These are phyloP conservation scores for Auanema freiburgensis DNA, from an alignment of 2,888 invertebrate species.

Conservation along the genomic window DNA sequence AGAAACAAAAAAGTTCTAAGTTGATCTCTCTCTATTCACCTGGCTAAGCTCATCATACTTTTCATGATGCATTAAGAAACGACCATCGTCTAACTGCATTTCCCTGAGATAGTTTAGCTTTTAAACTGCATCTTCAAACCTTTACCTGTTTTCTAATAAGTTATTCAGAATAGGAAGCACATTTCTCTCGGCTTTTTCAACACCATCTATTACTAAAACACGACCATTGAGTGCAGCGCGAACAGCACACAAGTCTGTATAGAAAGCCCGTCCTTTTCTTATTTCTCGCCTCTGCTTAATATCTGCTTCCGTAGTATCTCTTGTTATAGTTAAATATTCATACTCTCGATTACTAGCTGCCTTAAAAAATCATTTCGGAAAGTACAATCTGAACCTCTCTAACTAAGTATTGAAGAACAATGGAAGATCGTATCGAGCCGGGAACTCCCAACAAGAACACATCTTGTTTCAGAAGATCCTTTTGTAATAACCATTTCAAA, in stretches of 20 bases:
- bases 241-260: slow-evolving; percentile 94
- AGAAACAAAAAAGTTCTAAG: background rate
- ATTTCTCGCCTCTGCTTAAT: slow-evolving; percentile 93
- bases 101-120: too few species aligned
- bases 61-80: slow-evolving; percentile 84
- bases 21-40: slow-evolving; percentile 68
- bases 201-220: slow-evolving; percentile 86
- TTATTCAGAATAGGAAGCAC: slow-evolving; percentile 94
- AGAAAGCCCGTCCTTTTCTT: slow-evolving; percentile 81
- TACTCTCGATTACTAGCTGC: slow-evolving; percentile 85
- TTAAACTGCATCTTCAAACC: slow-evolving; percentile 71
- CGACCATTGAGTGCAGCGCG: slow-evolving; percentile 86
- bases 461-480: slow-evolving; percentile 88
- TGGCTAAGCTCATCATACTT: slow-evolving; percentile 86
- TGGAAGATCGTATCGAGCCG: slow-evolving; percentile 78
- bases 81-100: slow-evolving; percentile 96
- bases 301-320: slow-evolving; percentile 95
- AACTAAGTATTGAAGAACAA: slow-evolving; percentile 82
- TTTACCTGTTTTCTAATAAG: slow-evolving; percentile 90
- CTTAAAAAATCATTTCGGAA: slow-evolving; percentile 55
- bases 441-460: slow-evolving; percentile 91
- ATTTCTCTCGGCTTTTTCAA: slow-evolving; percentile 95
- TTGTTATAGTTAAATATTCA: slow-evolving; percentile 88
- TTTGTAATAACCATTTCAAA: slow-evolving; percentile 93
- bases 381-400: too few species aligned